Evolutionary conservation across 2,888 invertebrate species (phyloP), one percentile per base, ranked within the genome.

Genomic region (Lithophane semibrunnea): DNA sequence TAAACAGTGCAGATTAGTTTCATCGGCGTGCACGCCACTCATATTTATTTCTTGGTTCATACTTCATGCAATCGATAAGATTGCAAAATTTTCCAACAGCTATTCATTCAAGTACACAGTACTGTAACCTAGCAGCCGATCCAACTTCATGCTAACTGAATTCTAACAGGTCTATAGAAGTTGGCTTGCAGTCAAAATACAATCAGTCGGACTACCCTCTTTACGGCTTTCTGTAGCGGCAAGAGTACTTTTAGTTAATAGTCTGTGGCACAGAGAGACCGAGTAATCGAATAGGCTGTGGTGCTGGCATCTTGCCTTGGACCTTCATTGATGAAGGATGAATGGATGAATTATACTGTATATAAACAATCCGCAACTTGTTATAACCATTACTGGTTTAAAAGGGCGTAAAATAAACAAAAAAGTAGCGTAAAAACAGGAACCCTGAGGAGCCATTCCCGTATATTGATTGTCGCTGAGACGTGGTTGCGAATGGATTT

Each of bases 151-250:
- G 10, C 13, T 66, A 76, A 76, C 42, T 18, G 29, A 76, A 77
- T 65, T 56, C 69, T 29, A 56, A 56, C 47, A 63, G 8, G 13
- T 56, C 37, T 49, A 49, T 69, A 49, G 54, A 9, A 69, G 13
- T 79, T 79, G 77, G 79, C 77, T 77, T 42, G 70, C 54, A 49
- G 21, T 71, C 71, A 70, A 71, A 71, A 64, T 52, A 64, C 71
- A 77, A 79, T 79, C 64, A 77, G 56, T n/a, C 8, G 24, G n/a
- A 42, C 42, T 80, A 44, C 24, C 54, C 24, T 16, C 52, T 68
- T 56, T 13, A 49, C 24, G 49, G 29, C 24, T 65, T 64, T 70
- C 37, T 77, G 29, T 44, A 49, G 65, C 42, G 5, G 24, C 61
- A 70, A 61, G 47, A 65, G 54, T 47, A 29, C 67, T 47, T 68